phyloP scores from a whole-genome alignment of 2,797 vertebrate species.

The Spinus pinus region DNA sequence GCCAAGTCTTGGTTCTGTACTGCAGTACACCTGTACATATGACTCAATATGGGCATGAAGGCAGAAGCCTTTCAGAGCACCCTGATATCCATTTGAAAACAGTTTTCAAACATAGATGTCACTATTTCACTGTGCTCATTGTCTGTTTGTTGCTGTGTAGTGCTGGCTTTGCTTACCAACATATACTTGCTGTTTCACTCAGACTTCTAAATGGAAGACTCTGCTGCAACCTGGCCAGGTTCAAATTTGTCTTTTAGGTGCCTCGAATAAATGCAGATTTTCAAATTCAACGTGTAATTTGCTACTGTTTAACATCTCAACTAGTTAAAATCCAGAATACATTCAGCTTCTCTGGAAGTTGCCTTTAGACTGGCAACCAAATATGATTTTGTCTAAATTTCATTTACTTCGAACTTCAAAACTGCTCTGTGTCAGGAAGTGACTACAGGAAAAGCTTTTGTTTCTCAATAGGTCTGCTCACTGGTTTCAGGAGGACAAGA shows the following conservation, averaged over 20 bases:
- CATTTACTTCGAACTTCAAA: neutral
- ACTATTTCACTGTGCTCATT: neutral
- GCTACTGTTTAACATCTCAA: neutral
- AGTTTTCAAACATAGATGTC: constrained; percentile 36
- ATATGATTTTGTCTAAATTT: neutral
- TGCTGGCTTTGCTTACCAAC: neutral
- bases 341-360: neutral
- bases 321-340: neutral
- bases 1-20: neutral
- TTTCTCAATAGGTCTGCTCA: neutral
- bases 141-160: neutral
- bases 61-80: neutral
- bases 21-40: neutral
- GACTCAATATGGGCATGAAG: neutral
- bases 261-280: neutral
- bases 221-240: neutral
- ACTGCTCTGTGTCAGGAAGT: neutral
- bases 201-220: neutral
- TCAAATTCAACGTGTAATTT: neutral
- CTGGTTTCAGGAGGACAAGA: neutral
- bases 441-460: neutral
- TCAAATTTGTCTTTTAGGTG: neutral
- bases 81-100: neutral
- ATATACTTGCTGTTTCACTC: neutral
- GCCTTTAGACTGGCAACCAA: neutral